Conservation (phyloP, 2,113 vertebrate genomes). For the Barbus barbus region DNA sequence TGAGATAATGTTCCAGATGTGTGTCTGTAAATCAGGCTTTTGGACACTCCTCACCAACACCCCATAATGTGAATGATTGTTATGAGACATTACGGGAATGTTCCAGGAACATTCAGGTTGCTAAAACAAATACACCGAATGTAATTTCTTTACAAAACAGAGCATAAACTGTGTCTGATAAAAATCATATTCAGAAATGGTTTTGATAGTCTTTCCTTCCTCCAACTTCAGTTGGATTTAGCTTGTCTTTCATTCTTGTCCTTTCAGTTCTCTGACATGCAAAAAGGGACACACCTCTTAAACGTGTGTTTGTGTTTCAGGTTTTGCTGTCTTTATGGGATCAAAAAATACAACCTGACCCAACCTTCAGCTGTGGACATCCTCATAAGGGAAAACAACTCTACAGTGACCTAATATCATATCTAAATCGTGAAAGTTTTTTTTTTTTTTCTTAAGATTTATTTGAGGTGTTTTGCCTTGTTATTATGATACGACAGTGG, state of each 20-base stretch:
- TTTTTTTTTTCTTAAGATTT: neutral
- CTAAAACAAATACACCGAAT: neutral
- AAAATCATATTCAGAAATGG: neutral
- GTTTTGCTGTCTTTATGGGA: neutral
- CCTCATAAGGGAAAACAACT: neutral
- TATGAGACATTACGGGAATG: neutral
- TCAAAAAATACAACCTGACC: neutral
- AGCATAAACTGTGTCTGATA: neutral
- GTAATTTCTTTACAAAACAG: neutral
- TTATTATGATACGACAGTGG: too few relatives aligned
- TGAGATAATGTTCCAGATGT: neutral
- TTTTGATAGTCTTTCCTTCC: neutral
- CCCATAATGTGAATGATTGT: neutral
- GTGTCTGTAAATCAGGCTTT: neutral
- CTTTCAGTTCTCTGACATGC: neutral
- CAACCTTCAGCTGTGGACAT: neutral
- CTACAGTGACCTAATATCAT: neutral
- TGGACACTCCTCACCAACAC: constrained; percentile 10
- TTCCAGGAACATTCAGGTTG: neutral
- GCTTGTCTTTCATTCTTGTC: neutral
- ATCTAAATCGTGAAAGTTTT: neutral
- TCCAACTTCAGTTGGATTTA: neutral
- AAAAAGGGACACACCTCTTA: neutral
- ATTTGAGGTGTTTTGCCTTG: too few relatives aligned
- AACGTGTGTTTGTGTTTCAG: neutral